Conservation (phyloP, 1,140 invertebrate genomes). For the Hylyphantes graminicola region DNA sequence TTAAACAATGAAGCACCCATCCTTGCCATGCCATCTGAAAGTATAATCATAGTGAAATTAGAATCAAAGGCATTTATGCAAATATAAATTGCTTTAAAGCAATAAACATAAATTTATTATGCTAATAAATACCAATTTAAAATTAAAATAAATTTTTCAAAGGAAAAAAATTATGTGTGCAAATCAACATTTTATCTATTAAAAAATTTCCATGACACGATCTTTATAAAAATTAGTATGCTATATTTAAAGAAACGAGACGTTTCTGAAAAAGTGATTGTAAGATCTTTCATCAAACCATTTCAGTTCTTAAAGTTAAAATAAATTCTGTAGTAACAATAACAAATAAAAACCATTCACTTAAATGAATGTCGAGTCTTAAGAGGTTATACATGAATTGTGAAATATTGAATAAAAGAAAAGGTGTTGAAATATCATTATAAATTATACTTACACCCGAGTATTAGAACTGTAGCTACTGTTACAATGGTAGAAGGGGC, state of each 20-base stretch:
- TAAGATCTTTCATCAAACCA: neutral
- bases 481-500: constrained; percentile 68
- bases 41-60: constrained; percentile 5
- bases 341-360: too few species aligned
- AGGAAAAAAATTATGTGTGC: too few species aligned
- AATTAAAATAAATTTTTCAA: too few species aligned
- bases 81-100: neutral
- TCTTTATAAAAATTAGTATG: neutral
- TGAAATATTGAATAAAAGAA: neutral
- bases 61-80: neutral
- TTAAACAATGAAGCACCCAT: constrained; percentile 91
- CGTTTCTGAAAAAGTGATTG: too few species aligned
- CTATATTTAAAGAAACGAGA: neutral
- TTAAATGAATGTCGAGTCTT: too few species aligned
- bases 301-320: neutral
- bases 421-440: neutral
- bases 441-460: constrained; percentile 84
- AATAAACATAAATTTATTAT: neutral
- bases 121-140: too few species aligned
- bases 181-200: too few species aligned
- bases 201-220: too few species aligned
- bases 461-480: constrained; percentile 79
- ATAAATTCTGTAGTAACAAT: neutral
- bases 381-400: too few species aligned
- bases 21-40: constrained; percentile 90